phyloP scores from a whole-genome alignment of 2,888 invertebrate species.

The Tachina grossa region DNA sequence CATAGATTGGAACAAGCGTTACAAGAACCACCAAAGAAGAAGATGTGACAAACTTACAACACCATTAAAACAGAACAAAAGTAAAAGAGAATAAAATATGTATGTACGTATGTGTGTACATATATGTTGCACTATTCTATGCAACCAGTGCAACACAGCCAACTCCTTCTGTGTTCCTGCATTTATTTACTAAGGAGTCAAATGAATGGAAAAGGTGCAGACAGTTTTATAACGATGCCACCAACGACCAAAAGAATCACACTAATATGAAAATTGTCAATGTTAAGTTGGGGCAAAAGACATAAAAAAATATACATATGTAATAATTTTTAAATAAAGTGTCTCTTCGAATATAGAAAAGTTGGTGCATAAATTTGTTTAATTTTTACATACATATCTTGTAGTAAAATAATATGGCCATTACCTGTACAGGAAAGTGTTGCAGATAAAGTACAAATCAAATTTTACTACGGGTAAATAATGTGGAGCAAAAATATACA shows the following conservation, averaged over 20 bases:
- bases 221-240: conserved; percentile 67
- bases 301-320: conserved; percentile 4
- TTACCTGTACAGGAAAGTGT: not conserved
- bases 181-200: not conserved
- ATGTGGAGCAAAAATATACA: too few relatives aligned
- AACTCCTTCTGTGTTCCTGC: not conserved
- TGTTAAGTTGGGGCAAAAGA: not conserved
- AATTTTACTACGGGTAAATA: too few relatives aligned
- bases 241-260: conserved; percentile 40
- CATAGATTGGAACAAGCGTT: conserved; percentile 52
- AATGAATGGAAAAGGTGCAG: conserved; percentile 61
- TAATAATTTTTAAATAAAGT: conserved; percentile 59
- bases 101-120: too few relatives aligned
- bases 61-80: conserved; percentile 6
- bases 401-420: not conserved
- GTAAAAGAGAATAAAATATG: not conserved
- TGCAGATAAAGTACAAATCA: not conserved
- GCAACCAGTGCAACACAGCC: conserved; percentile 30
- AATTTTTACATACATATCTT: not conserved
- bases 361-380: conserved; percentile 62
- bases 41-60: conserved; percentile 57
- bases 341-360: conserved; percentile 61
- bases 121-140: conserved; percentile 48
- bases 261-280: conserved; percentile 7
- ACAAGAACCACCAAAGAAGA: conserved; percentile 64